Evolutionary conservation across 2,113 vertebrate genomes (phyloP), one percentile per base, ranked within the genome.

Genomic region (Girardinichthys multiradiatus): DNA sequence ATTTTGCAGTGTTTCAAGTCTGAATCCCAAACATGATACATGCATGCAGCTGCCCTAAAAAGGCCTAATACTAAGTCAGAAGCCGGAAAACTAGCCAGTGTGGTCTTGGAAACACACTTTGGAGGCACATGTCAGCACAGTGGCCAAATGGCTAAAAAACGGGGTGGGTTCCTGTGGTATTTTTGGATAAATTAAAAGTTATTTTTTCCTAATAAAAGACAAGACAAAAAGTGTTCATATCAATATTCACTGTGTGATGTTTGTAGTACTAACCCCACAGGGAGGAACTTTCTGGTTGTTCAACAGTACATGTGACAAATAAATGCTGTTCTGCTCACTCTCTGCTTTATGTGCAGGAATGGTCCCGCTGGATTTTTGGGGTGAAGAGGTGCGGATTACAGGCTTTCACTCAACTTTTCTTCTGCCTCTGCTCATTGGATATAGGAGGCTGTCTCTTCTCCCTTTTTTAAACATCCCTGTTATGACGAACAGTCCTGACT

Each of bases 401-500:
- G 69, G 79, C 58, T 69, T 80, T 83, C 70, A 48, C 29, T 63
- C 35, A 11, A 72, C 79, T 76, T 78, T 28, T 10, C 80, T 79
- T 71, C 78, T 78, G 80, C 79, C 87, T 85, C 82, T 45, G 66
- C 72, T 79, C 69, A 26, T 21, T 60, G 64, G 79, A 65, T 67
- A 39, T 57, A 72, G 66, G 64, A 88, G 75, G 69, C 68, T 42
- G 84, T 42, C 67, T 77, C 68, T 66, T 68, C 28, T 42, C 76
- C 79, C 64, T 54, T 73, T 67, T 68, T 71, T 27, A 77, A 69
- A 45, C 54, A 57, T 82, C 69, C 65, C 64, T 62, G 28, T 37
- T 80, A 79, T 68, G 78, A 92, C 0, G 62, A 68, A 71, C 85
- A 72, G 29, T 95, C 93, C 80, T 91, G 87, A 86, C 93, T 95